A percentile compares a stretch with the other conserved stretches of the same genome.
Conservation (phyloP, 2,113 vertebrate species). For the Amphilophus citrinellus region DNA sequence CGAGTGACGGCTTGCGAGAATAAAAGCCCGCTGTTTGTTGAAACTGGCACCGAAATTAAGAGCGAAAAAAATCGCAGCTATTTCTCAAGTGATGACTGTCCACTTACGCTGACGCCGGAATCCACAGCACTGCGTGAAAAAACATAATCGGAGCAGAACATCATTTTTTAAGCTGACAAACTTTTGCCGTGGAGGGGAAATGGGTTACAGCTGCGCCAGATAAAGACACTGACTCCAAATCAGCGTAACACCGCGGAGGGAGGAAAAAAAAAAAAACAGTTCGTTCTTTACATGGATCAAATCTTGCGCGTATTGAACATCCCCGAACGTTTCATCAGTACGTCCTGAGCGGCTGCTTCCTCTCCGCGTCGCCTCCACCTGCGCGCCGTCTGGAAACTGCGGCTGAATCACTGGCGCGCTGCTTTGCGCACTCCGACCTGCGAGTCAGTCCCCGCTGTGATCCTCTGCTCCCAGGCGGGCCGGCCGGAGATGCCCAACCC, state of each 20-base stretch:
- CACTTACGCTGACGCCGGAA: conserved; percentile 54
- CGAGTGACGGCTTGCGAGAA: conserved; percentile 41
- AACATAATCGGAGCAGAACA: conserved; percentile 41
- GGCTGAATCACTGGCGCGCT: conserved; percentile 68
- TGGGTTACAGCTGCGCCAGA: neutral
- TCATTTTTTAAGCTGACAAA: conserved; percentile 60
- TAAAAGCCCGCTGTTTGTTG: conserved; percentile 43
- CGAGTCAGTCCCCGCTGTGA: conserved; percentile 20
- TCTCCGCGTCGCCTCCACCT: conserved; percentile 67
- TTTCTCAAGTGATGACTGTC: conserved; percentile 62
- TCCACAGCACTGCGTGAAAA: conserved; percentile 59
- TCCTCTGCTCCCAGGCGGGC: conserved; percentile 41
- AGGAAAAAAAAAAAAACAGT: neutral
- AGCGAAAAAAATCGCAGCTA: conserved; percentile 53
- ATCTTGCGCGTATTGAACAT: conserved; percentile 32
- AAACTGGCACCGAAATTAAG: conserved; percentile 44
- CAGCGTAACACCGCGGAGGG: neutral
- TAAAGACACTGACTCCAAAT: conserved; percentile 1
- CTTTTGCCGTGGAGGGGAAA: conserved; percentile 53
- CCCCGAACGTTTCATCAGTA: conserved; percentile 38
- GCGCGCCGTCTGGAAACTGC: conserved; percentile 72
- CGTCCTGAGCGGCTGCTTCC: conserved; percentile 47
- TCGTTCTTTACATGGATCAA: conserved; percentile 24
- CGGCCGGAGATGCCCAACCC: conserved; percentile 33
- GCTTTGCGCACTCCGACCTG: conserved; percentile 60